phyloP scores from a whole-genome alignment of 2,888 invertebrate genomes.

The Aleiodes alternator region DNA sequence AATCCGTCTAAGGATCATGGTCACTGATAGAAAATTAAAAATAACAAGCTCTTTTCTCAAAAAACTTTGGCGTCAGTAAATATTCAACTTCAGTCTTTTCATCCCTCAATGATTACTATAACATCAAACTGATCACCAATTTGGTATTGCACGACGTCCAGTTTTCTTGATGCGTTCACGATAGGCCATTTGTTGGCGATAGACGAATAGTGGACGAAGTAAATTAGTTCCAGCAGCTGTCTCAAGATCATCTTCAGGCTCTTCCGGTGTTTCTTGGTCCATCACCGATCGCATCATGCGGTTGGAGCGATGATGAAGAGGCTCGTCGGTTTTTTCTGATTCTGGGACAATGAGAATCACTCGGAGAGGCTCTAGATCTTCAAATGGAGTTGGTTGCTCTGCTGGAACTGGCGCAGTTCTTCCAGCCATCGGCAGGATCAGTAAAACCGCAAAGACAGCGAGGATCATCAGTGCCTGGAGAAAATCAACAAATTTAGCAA shows the following conservation, averaged over 20 bases:
- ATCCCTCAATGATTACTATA: neutral
- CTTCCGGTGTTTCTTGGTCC: neutral
- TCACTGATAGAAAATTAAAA: no score
- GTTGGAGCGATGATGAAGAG: neutral
- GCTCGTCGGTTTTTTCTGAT: neutral
- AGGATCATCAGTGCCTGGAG: conserved; percentile 46
- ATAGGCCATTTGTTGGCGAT: conserved; percentile 71
- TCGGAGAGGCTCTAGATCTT: neutral
- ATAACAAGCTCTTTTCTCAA: no score
- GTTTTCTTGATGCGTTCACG: conserved; percentile 66
- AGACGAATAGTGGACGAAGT: conserved; percentile 71
- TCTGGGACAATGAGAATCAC: neutral
- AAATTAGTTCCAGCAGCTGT: conserved; percentile 71
- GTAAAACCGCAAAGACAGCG: neutral
- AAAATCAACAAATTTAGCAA: neutral
- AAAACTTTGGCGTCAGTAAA: no score
- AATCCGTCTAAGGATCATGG: no score
- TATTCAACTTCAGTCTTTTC: conserved; percentile 9
- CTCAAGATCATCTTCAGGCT: conserved; percentile 63
- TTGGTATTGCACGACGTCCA: conserved; percentile 55
- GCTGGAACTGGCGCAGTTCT: conserved; percentile 41
- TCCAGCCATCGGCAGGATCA: neutral
- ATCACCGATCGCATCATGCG: neutral
- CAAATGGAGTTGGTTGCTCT: neutral
- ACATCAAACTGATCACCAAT: conserved; percentile 15